phyloP scores from a whole-genome alignment of 1,140 invertebrate species.

The Drosophila nigrodunni region DNA sequence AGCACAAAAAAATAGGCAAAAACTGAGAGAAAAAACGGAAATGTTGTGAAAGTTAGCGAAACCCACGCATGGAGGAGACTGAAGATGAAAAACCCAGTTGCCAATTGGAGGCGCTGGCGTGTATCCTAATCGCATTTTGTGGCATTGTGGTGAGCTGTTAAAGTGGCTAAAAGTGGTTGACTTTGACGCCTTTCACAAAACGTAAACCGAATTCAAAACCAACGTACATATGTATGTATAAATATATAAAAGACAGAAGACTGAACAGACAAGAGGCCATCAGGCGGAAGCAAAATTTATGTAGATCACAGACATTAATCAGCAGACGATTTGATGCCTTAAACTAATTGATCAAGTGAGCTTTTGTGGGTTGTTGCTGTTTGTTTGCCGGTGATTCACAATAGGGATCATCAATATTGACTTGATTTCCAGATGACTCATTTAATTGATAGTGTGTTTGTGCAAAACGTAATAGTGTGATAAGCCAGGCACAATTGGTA shows the following conservation, averaged over 20 bases:
- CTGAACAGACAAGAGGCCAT: conserved; percentile 25
- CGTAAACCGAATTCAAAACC: neutral
- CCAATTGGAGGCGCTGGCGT: conserved; percentile 26
- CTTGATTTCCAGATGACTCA: conserved; percentile 32
- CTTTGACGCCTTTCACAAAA: conserved; percentile 69
- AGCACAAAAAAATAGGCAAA: neutral
- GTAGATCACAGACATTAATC: conserved; percentile 37
- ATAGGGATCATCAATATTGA: conserved; percentile 34
- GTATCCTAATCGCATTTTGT: conserved; percentile 48
- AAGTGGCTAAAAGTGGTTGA: conserved; percentile 42
- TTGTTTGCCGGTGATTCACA: conserved; percentile 27
- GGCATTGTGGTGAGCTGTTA: conserved; percentile 32
- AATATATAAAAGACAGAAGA: conserved; percentile 11
- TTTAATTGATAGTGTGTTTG: conserved; percentile 19
- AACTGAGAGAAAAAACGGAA: conserved; percentile 41
- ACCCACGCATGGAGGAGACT: conserved; percentile 33
- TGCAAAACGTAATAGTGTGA: conserved; percentile 11
- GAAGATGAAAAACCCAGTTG: conserved; percentile 1
- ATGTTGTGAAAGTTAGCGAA: conserved; percentile 52
- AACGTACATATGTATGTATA: conserved; percentile 18
- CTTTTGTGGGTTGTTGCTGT: conserved; percentile 15
- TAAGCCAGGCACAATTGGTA: conserved; percentile 6
- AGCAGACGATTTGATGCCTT: conserved; percentile 14
- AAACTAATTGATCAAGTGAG: conserved; percentile 42
- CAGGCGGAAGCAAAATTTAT: conserved; percentile 43